Base-by-base conservation (phyloP, 2,888 invertebrate species). In the Unio delphinus region DNA sequence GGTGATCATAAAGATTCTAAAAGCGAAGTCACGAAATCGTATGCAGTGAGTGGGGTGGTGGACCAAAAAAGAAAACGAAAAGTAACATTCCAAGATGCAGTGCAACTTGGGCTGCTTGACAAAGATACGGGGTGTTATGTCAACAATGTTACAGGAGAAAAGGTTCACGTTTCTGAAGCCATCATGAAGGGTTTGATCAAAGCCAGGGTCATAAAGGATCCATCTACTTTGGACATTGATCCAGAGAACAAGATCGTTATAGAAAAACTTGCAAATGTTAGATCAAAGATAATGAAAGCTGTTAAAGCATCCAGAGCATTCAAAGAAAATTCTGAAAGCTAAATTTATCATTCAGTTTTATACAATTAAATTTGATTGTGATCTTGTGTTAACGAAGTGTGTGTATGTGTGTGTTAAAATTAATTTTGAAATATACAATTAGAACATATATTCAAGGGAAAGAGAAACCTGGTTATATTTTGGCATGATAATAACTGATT, bases 101-200 rank as follows among this genome's bases (percentile, higher is more conserved):
- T 85, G 8, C 64, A 65, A 3, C 61, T 45, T 11, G 87, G 88
- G 0, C 71, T 89, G 15, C 71, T 89, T 23, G 82, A 86, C 68
- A 76, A 76, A 61, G 80, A 86, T 20, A 80, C 82, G 6, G 89
- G 89, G 0, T 81, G 84, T 20, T 89, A 84, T 74, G 72, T 83
- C n/a, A 84, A 89, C 80, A 88, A 85, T 57, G 72, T 82, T 18
- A 88, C 86, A 4, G 74, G 78, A 2, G 84, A 87, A 59, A 76
- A 74, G 34, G 74, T 88, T 65, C 83, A 82, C 45, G 84, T 89
- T 1, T 87, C 85, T 4, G 87, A 89, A 30, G 89, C 89, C 56
- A 89, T 89, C 61, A 88, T 88, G 84, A 80, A 83, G 57, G 89
- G 89, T 17, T 87, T 87, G 74, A 85, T 89, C 60, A 89, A 89